Conservation (phyloP, 2,113 vertebrate genomes). For the Chlamydotis undulata region DNA sequence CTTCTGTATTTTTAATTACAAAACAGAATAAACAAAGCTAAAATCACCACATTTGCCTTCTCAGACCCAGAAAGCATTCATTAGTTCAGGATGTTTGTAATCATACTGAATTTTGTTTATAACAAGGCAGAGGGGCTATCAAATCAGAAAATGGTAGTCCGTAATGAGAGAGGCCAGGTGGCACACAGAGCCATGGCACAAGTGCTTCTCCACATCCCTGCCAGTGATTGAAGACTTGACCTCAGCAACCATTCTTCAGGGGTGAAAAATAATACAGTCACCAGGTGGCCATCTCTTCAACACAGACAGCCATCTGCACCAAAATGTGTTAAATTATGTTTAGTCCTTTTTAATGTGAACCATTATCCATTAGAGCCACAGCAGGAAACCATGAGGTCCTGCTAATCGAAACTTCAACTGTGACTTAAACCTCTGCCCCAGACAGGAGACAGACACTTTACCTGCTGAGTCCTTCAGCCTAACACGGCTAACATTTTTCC, state of each 20-base stretch:
- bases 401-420: constrained; percentile 62
- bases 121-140: constrained; percentile 35
- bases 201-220: constrained; percentile 19
- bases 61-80: not conserved
- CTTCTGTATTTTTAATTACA: constrained; percentile 39
- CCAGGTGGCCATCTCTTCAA: constrained; percentile 61
- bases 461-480: constrained; percentile 13
- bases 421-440: constrained; percentile 44
- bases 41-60: not conserved
- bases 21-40: constrained; percentile 7
- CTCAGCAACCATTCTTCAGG: constrained; percentile 56
- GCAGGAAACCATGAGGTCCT: constrained; percentile 37
- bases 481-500: not conserved
- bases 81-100: not conserved
- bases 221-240: constrained; percentile 59
- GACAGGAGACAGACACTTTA: constrained; percentile 18
- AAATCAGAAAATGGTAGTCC: constrained; percentile 59
- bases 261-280: constrained; percentile 63
- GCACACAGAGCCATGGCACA: constrained; percentile 43
- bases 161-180: constrained; percentile 73
- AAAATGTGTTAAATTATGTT: constrained; percentile 68
- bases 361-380: constrained; percentile 56
- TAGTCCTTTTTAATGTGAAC: constrained; percentile 60
- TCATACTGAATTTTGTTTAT: constrained; percentile 10
- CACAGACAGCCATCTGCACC: constrained; percentile 49